Evolutionary conservation across 2,888 invertebrate species (phyloP).

Genomic region (Siphlonurus alternatus): DNA sequence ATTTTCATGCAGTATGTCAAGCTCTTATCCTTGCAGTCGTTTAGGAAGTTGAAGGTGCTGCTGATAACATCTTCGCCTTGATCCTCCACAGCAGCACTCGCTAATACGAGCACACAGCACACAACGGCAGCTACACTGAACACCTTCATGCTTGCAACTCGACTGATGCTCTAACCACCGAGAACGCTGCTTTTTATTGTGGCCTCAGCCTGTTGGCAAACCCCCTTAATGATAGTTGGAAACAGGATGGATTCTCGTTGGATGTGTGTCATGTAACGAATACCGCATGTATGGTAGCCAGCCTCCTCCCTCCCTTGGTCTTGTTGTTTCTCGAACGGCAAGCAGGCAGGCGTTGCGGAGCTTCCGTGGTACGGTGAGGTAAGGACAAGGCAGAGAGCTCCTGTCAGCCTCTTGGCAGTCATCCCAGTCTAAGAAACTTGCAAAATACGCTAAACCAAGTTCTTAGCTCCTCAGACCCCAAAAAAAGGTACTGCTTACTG

Average conservation of each 20-base stretch:
- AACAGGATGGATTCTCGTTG: not conserved
- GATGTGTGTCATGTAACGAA: not conserved
- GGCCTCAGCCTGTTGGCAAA: not conserved
- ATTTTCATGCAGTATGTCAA: constrained; percentile 58
- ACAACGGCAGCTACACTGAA: not conserved
- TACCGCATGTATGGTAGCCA: not conserved
- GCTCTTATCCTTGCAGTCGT: constrained; percentile 51
- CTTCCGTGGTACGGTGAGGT: too few species aligned
- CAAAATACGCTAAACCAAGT: too few species aligned
- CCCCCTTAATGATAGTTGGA: not conserved
- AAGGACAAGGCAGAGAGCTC: too few species aligned
- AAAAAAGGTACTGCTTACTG: too few species aligned
- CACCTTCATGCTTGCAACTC: not conserved
- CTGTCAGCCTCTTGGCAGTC: too few species aligned
- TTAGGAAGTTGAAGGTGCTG: constrained; percentile 46
- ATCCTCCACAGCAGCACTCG: not conserved
- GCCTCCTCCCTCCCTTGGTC: not conserved
- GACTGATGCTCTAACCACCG: not conserved
- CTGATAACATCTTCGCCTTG: constrained; percentile 33
- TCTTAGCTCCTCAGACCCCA: too few species aligned
- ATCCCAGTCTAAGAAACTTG: too few species aligned
- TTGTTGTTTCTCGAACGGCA: not conserved
- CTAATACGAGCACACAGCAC: not conserved
- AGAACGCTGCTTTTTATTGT: not conserved
- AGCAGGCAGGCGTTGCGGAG: too few species aligned